Base-by-base conservation (phyloP, 2,797 vertebrate species). In the Tangara arthus region DNA sequence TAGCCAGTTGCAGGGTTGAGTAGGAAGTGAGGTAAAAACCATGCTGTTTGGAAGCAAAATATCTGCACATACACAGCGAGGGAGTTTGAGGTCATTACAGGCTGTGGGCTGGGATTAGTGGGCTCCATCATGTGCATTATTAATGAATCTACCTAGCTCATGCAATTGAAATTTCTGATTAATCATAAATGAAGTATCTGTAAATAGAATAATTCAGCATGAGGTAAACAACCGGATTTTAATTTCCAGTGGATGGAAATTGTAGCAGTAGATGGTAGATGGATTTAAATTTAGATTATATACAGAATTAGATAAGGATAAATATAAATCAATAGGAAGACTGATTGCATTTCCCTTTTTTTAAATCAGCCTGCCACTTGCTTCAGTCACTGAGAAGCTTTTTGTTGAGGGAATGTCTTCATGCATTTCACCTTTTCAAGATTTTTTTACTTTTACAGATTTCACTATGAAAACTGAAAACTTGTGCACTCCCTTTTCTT, bases 171-270 rank as follows among this genome's bases (percentile, higher is more conserved):
- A 65, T 65, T 89, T 89, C 65, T 92, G 76, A 76, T 86, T 94
- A 89, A 89, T 80, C 82, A 66, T 47, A 94, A 93, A 91, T 68
- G 41, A 79, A 72, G 47, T 59, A 75, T 30, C 72, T 86, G 73
- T 76, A 92, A 93, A 89, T 86, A 93, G 57, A 92, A 78, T 92
- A 91, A 95, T 92, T 83, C 41, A 63, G 27, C 35, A 91, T 34
- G 42, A 81, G 76, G 30, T 72, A 92, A 93, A 93, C 44, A 86
- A 87, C 61, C 32, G 3, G 73, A 63, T 88, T 93, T 90, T 92
- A 59, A 78, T 90, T 91, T 89, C 50, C 35, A 92, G 27, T 37
- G 82, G 34, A 72, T 69, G 32, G 47, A 82, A 87, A 92, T 53
- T 70, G 56, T 75, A 80, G 60, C 64, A 60, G 34, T 87, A 66